Conservation (phyloP, 53 echinoderm and acorn worm genomes). For the Apostichopus leukothele region DNA sequence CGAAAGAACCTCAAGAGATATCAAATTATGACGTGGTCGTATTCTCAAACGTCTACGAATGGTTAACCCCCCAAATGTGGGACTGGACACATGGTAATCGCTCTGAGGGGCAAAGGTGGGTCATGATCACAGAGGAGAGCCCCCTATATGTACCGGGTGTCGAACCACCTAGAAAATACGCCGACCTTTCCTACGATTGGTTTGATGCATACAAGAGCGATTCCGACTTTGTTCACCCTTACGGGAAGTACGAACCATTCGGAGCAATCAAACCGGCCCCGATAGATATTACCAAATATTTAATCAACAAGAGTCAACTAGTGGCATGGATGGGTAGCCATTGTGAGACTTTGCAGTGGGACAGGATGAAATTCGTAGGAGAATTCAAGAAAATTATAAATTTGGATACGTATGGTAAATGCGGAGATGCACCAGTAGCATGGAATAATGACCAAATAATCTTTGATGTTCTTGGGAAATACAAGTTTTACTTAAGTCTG, state of each 20-base stretch:
- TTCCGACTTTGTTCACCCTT: conserved; percentile 37
- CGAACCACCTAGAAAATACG: conserved; percentile 24
- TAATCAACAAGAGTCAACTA: conserved; percentile 17
- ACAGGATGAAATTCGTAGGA: conserved; percentile 36
- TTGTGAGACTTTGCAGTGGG: conserved; percentile 44
- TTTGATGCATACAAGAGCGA: conserved; percentile 43
- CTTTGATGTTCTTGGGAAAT: conserved; percentile 1
- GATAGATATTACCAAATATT: conserved; percentile 6
- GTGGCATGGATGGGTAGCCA: conserved; percentile 49
- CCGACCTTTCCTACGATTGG: conserved; percentile 18
- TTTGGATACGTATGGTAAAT: conserved; percentile 27
- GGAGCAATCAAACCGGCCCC: background rate
- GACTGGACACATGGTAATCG: conserved; percentile 42
- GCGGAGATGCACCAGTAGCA: background rate
- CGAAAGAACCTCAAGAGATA: conserved; percentile 10
- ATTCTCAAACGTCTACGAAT: conserved; percentile 35
- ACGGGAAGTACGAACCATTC: conserved; percentile 22
- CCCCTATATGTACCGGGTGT: conserved; percentile 40
- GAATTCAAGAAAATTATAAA: background rate
- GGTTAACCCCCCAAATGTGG: conserved; percentile 37
- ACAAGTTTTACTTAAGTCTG: conserved; percentile 43
- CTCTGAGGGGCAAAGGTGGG: conserved; percentile 29
- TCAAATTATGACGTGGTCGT: conserved; percentile 25
- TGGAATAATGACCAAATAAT: conserved; percentile 27
- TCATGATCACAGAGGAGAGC: conserved; percentile 42